Conservation (phyloP, 1,140 invertebrate species). For the Danaus melanippus region DNA sequence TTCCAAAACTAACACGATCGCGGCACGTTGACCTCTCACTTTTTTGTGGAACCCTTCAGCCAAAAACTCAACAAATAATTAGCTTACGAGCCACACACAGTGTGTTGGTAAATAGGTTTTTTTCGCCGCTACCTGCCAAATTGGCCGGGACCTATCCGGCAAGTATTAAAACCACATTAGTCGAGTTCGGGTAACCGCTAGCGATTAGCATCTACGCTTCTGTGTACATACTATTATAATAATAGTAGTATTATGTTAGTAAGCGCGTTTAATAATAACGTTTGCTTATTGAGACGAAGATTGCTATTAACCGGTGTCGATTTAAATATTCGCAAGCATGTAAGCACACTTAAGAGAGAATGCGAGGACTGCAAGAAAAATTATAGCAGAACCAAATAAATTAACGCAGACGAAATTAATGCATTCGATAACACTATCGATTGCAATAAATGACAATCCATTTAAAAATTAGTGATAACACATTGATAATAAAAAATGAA, state of each 20-base stretch:
- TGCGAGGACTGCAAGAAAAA: too few species aligned
- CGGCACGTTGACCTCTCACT: slow-evolving; percentile 12
- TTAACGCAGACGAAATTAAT: too few species aligned
- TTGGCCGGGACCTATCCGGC: slow-evolving; percentile 36
- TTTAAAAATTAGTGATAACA: too few species aligned
- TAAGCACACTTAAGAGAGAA: too few species aligned
- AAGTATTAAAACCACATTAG: slow-evolving; percentile 60
- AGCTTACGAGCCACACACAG: slow-evolving; percentile 53
- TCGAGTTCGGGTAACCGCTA: slow-evolving; percentile 31
- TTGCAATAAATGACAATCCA: too few species aligned
- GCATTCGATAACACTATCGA: too few species aligned
- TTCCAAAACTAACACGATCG: slow-evolving; percentile 6
- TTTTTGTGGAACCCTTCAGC: slow-evolving; percentile 33
- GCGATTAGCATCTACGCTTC: slow-evolving; percentile 41
- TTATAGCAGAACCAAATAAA: too few species aligned
- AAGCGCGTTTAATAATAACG: slow-evolving; percentile 3
- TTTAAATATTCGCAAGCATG: too few species aligned
- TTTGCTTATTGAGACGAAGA: too few species aligned
- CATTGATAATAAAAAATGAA: too few species aligned
- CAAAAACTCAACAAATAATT: slow-evolving; percentile 53
- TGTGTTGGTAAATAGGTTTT: slow-evolving; percentile 47
- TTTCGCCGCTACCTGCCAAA: slow-evolving; percentile 45
- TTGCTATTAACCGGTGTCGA: too few species aligned
- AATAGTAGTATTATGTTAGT: neutral
- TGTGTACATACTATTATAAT: slow-evolving; percentile 14